These are phyloP conservation scores for Calephelis perditalis DNA, from an alignment of 2,888 invertebrate species.

Conservation along the genomic window DNA sequence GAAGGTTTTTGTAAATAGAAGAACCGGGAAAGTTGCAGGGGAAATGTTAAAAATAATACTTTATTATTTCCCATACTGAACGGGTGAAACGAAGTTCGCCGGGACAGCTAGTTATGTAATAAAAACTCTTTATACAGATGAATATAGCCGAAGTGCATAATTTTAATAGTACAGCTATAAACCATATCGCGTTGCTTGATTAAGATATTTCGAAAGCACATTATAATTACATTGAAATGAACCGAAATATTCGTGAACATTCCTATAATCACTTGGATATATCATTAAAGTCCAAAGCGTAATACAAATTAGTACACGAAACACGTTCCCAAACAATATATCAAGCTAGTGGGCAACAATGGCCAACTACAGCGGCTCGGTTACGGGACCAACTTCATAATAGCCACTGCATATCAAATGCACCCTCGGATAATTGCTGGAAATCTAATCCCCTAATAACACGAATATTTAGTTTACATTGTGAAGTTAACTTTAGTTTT, in stretches of 20 bases:
- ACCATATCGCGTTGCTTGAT: too few relatives aligned
- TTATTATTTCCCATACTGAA: too few relatives aligned
- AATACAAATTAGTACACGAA: constrained; percentile 14
- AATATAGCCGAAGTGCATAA: too few relatives aligned
- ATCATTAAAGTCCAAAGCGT: constrained; percentile 4
- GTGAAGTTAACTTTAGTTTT: neutral
- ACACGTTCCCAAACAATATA: constrained; percentile 18
- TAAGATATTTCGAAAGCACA: too few relatives aligned
- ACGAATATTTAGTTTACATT: constrained; percentile 21
- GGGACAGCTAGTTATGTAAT: too few relatives aligned
- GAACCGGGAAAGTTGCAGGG: too few relatives aligned
- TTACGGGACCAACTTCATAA: constrained; percentile 19
- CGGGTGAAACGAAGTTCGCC: too few relatives aligned
- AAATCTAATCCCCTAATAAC: constrained; percentile 31
- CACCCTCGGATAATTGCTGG: constrained; percentile 23
- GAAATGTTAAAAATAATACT: too few relatives aligned
- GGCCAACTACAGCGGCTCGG: constrained; percentile 13
- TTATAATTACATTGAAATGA: too few relatives aligned
- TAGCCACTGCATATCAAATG: constrained; percentile 24
- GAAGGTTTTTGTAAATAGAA: too few relatives aligned
- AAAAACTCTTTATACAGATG: too few relatives aligned
- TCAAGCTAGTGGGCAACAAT: constrained; percentile 9
- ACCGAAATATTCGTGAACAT: neutral
- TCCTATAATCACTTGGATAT: constrained; percentile 2
- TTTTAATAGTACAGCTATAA: too few relatives aligned